Evolutionary conservation across 2,113 vertebrate genomes (phyloP).

Genomic region (Malurus alboscapulatus): DNA sequence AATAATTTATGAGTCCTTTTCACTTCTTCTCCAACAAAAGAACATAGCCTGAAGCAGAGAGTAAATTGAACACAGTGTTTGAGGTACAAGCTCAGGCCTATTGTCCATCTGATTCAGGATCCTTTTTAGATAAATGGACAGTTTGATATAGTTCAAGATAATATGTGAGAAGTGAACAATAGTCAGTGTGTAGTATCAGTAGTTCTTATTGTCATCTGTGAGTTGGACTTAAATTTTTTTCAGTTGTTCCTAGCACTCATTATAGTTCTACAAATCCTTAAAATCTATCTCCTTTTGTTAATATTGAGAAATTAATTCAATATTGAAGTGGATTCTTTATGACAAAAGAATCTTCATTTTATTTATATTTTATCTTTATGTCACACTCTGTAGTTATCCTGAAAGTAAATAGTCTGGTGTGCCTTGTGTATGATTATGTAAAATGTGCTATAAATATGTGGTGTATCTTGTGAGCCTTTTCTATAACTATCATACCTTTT

Average conservation of each 20-base stretch:
- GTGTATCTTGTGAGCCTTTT: not conserved
- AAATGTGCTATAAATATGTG: not conserved
- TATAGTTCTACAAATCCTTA: not conserved
- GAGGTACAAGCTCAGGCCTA: not conserved
- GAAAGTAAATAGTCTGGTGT: not conserved
- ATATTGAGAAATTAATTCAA: not conserved
- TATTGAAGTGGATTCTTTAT: not conserved
- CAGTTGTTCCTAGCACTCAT: not conserved
- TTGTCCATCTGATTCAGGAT: not conserved
- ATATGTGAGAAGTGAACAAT: not conserved
- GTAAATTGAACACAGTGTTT: not conserved
- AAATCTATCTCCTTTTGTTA: not conserved
- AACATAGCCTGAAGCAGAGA: not conserved
- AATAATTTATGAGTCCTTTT: not conserved
- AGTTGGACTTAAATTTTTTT: not conserved
- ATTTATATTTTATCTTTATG: not conserved
- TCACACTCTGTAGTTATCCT: not conserved
- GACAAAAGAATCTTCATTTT: not conserved
- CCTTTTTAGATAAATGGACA: not conserved
- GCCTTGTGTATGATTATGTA: not conserved
- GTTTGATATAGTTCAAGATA: not conserved
- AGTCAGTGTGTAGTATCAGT: not conserved
- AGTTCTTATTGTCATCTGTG: not conserved
- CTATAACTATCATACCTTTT: conserved; percentile 3
- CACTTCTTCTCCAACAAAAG: not conserved